Evolutionary conservation across 2,113 vertebrate genomes (phyloP).

Genomic region (Equus przewalskii): DNA sequence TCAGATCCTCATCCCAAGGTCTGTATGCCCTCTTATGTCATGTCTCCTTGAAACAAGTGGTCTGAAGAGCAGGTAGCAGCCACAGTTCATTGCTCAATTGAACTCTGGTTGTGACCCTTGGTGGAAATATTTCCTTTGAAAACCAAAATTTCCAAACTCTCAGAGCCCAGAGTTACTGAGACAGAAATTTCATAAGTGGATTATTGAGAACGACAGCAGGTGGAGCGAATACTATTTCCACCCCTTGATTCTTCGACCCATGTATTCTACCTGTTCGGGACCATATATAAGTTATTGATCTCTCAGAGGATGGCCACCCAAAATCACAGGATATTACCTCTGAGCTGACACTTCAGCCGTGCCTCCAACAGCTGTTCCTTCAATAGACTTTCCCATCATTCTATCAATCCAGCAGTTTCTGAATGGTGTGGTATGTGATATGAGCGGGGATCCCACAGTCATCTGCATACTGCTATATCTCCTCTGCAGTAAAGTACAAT

Average conservation of each 20-base stretch:
- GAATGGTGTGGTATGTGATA: neutral
- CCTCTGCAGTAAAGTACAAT: neutral
- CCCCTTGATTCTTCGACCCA: neutral
- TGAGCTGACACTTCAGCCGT: neutral
- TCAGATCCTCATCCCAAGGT: neutral
- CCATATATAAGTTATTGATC: neutral
- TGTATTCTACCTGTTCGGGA: neutral
- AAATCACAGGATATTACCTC: neutral
- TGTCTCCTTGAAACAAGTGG: neutral
- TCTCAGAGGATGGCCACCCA: neutral
- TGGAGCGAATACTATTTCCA: neutral
- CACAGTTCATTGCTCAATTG: neutral
- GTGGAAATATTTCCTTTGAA: neutral
- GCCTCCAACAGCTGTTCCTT: neutral
- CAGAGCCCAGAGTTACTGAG: neutral
- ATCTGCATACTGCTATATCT: neutral
- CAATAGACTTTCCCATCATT: neutral
- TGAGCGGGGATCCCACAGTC: neutral
- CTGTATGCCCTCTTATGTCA: neutral
- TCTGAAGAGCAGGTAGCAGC: neutral
- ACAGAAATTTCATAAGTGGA: neutral
- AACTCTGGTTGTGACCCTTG: neutral
- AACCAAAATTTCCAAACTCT: neutral
- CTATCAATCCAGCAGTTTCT: neutral
- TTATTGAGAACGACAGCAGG: neutral